Evolutionary conservation across 1,140 invertebrate genomes (phyloP).

Genomic region (Chionoecetes opilio): DNA sequence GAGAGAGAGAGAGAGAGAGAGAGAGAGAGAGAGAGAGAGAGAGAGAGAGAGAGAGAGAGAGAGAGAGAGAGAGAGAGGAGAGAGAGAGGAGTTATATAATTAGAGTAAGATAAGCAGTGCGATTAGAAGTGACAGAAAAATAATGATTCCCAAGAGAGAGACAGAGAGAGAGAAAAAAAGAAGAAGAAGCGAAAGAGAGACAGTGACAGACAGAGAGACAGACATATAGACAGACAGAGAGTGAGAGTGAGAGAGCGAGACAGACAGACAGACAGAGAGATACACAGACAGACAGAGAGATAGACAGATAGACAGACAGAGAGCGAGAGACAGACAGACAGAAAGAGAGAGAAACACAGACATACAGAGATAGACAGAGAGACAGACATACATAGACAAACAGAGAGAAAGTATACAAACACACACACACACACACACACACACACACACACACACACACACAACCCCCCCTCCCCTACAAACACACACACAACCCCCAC

Average conservation of each 20-base stretch:
- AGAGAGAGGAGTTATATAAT: no score
- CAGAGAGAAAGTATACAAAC: not conserved
- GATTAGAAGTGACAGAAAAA: not conserved
- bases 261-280: not conserved
- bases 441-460: no score
- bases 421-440: no score
- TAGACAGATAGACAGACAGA: not conserved
- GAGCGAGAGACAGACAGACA: no score
- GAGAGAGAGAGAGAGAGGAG: no score
- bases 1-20: no score
- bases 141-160: not conserved
- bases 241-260: constrained; percentile 15
- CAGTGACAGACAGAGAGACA: not conserved
- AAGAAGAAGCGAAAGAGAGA: not conserved
- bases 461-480: no score
- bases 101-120: no score
- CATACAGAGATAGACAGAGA: not conserved
- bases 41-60: no score
- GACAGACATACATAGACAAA: not conserved
- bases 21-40: no score
- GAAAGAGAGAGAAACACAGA: not conserved
- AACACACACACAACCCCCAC: no score
- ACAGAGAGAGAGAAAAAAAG: not conserved
- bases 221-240: not conserved
- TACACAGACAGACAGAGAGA: not conserved